A percentile compares a stretch with the other conserved stretches of the same genome.
Evolutionary conservation across 2,888 invertebrate genomes (phyloP).

Genomic region (Trissolcus japonicus): DNA sequence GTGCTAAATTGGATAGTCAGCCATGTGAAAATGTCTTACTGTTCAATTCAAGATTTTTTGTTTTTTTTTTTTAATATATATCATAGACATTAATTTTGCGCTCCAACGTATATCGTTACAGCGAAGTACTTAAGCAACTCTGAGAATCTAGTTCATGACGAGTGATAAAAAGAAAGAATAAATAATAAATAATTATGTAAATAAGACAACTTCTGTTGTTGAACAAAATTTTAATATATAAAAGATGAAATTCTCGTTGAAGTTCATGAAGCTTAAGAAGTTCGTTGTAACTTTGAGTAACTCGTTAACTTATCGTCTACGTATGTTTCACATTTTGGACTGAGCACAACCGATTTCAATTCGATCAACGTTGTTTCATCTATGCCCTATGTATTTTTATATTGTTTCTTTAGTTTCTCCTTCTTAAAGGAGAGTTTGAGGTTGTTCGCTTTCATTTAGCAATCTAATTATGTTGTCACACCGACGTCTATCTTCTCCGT

Average conservation of each 20-base stretch:
- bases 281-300: slow-evolving; percentile 1
- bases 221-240: too few species aligned
- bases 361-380: too few species aligned
- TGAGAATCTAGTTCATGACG: slow-evolving; percentile 12
- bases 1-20: not conserved
- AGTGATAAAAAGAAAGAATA: not conserved
- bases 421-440: too few species aligned
- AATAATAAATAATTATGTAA: not conserved
- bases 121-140: slow-evolving; percentile 39
- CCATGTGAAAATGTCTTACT: not conserved
- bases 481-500: too few species aligned
- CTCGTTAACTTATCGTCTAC: too few species aligned
- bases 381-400: too few species aligned
- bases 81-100: not conserved
- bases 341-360: too few species aligned
- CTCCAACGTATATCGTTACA: slow-evolving; percentile 27
- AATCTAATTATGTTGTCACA: too few species aligned
- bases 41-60: not conserved
- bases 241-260: too few species aligned
- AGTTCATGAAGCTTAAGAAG: not conserved
- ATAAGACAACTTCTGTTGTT: not conserved
- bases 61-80: not conserved
- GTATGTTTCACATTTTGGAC: too few species aligned
- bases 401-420: too few species aligned
- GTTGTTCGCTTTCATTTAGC: too few species aligned